Evolutionary conservation across 2,797 vertebrate species (phyloP), one percentile per base, ranked within the genome.

Genomic region (Euphonia xanthogaster): DNA sequence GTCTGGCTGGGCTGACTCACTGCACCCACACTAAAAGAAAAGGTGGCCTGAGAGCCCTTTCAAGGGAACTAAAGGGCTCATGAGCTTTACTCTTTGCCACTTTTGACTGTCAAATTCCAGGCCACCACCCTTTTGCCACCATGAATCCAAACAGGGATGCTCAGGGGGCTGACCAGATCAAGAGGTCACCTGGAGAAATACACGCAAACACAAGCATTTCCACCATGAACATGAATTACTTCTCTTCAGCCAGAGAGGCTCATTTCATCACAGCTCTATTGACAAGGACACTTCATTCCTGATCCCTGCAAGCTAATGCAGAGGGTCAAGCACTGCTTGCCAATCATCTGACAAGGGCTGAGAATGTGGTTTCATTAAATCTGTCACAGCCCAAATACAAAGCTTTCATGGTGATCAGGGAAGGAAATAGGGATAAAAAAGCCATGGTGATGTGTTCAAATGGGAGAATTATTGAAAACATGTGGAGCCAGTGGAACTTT

Each of bases 31-130:
- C 23, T 6, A 7, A 19, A 22, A 15, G 44, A 21, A 27, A 12
- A n/a, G 35, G n/a, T 8, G 42, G 24, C 22, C 39, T 3, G 14
- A 45, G 37, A 66, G 12, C 22, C 54, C 19, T 15, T 20, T 12
- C 8, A 35, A 15, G 8, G 21, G 14, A 62, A 58, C 0, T 0
- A 23, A 57, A 62, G 18, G 7, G 71, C 31, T 71, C 27, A 4
- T 0, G 0, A 63, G 40, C 42, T 47, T 74, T 57, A 28, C 12
- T 72, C 40, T 9, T 6, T 25, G 27, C 16, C 35, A 31, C 3
- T n/a, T 51, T 2, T 40, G 7, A 66, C 18, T 31, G 40, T 5
- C 22, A 9, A 31, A 60, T 47, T 63, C 51, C 57, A 68, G 77
- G 19, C 9, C 40, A 48, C 0, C 28, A 53, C 28, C 30, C 54